Conservation (phyloP, 2,113 vertebrate genomes). For the Todiramphus saurophagus region DNA sequence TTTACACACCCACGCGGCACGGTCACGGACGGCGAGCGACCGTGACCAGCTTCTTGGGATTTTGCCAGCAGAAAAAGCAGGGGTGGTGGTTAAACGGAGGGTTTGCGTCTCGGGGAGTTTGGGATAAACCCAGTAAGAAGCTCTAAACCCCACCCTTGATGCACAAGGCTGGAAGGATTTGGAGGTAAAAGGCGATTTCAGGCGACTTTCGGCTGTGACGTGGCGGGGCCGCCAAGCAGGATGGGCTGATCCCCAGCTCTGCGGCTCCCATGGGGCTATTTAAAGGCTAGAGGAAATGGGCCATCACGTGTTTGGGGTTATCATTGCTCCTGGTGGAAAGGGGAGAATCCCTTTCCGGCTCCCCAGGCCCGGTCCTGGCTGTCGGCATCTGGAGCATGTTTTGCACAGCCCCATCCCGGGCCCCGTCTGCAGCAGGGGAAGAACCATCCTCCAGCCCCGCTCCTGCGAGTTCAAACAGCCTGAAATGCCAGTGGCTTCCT, state of each 20-base stretch:
- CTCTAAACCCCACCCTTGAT: neutral
- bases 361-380: neutral
- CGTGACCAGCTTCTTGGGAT: neutral
- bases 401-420: neutral
- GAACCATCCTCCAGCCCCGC: neutral
- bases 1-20: neutral
- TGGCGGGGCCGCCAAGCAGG: neutral
- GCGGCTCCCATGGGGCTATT: neutral
- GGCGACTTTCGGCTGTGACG: neutral
- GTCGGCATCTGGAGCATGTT: neutral
- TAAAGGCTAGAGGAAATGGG: slow-evolving; percentile 17
- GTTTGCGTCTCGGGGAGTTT: neutral
- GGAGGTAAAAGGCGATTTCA: neutral
- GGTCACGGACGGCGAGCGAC: neutral
- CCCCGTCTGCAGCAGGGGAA: neutral
- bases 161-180: neutral
- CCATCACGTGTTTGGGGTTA: neutral
- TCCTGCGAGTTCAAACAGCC: neutral
- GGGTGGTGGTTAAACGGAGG: neutral
- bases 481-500: neutral
- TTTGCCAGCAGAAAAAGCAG: neutral
- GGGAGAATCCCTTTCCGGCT: slow-evolving; percentile 18
- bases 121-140: neutral
- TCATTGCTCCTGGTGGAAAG: slow-evolving; percentile 3
- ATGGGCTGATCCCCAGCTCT: neutral